Evolutionary conservation across 2,113 vertebrate species (phyloP).

Genomic region (Lagopus muta): DNA sequence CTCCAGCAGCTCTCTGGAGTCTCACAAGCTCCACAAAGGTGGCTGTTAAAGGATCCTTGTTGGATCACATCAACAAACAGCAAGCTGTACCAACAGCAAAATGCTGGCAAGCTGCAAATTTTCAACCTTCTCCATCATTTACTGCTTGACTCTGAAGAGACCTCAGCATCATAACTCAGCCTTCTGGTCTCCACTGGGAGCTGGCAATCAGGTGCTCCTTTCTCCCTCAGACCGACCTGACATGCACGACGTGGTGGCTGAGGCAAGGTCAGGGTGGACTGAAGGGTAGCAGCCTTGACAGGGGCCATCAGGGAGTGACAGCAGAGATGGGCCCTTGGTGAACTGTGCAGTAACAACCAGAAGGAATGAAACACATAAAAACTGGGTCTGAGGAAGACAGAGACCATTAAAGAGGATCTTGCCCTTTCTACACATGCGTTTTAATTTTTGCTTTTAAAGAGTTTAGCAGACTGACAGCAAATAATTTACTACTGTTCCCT

Average conservation of each 20-base stretch:
- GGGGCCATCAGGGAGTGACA: not conserved
- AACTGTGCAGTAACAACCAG: not conserved
- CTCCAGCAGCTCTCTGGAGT: not conserved
- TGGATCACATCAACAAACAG: not conserved
- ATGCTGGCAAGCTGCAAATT: slow-evolving; percentile 19
- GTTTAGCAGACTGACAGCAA: not conserved
- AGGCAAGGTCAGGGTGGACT: not conserved
- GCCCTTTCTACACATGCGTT: not conserved
- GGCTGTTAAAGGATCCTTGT: slow-evolving; percentile 18
- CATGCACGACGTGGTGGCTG: not conserved
- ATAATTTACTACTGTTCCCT: not conserved
- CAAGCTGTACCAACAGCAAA: slow-evolving; percentile 17
- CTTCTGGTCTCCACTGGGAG: not conserved
- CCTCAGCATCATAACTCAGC: not conserved
- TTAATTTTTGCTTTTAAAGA: not conserved
- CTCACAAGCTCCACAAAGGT: not conserved
- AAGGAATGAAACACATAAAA: not conserved
- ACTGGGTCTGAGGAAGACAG: not conserved
- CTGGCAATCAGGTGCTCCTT: not conserved
- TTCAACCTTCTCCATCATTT: slow-evolving; percentile 16
- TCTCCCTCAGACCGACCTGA: not conserved
- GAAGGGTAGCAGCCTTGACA: not conserved
- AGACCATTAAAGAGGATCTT: not conserved
- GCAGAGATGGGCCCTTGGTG: not conserved
- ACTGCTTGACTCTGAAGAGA: not conserved